Percentiles rank a stretch among this genome's conserved stretches.
Evolutionary conservation across 2,888 invertebrate species (phyloP).

Genomic region (Caenorhabditis sp.): DNA sequence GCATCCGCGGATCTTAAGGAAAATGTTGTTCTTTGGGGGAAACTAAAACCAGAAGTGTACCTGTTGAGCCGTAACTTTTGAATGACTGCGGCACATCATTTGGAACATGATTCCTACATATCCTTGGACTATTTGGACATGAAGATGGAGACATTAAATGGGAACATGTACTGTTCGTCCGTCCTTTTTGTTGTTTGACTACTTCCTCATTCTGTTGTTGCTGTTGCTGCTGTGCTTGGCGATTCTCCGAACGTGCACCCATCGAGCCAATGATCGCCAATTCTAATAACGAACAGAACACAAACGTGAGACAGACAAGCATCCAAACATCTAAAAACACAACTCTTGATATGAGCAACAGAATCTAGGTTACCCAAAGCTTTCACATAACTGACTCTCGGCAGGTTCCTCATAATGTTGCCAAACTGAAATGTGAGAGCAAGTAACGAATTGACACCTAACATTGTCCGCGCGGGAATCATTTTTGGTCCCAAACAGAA

Average conservation of each 20-base stretch:
- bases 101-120: conserved; percentile 72
- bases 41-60: too few species aligned
- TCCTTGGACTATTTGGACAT: conserved; percentile 68
- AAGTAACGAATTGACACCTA: conserved; percentile 80
- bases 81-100: conserved; percentile 69
- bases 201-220: conserved; percentile 48
- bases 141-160: conserved; percentile 59
- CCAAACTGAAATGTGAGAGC: conserved; percentile 80
- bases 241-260: conserved; percentile 68
- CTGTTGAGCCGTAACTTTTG: conserved; percentile 69
- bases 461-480: conserved; percentile 81
- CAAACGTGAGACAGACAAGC: conserved; percentile 80
- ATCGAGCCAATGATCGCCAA: conserved; percentile 80
- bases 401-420: conserved; percentile 82
- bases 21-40: too few species aligned
- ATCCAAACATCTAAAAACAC: conserved; percentile 75
- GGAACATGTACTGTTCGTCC: conserved; percentile 54
- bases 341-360: background rate
- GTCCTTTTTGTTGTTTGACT: conserved; percentile 41
- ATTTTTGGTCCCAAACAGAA: conserved; percentile 78
- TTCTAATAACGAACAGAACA: conserved; percentile 79
- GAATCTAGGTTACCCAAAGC: conserved; percentile 64
- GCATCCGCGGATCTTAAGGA: conserved; percentile 66
- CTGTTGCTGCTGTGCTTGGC: conserved; percentile 37
- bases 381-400: conserved; percentile 77